phyloP scores from a whole-genome alignment of 2,888 invertebrate genomes.

The Lasioglossum vierecki region DNA sequence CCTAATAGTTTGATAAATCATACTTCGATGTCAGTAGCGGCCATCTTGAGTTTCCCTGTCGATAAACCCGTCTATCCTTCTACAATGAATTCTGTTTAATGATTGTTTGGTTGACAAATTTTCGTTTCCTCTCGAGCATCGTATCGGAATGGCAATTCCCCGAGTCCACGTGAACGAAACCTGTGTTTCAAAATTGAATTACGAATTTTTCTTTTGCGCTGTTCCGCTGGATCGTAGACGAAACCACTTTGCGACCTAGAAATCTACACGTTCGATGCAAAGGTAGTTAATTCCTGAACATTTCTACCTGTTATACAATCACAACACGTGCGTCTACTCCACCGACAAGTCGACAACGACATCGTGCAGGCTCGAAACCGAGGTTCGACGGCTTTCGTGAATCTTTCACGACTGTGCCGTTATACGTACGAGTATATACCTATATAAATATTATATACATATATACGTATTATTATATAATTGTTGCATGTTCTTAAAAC shows the following conservation, averaged over 20 bases:
- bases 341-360: slow-evolving; percentile 73
- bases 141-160: slow-evolving; percentile 20
- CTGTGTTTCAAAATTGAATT: slow-evolving; percentile 2
- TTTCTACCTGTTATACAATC: slow-evolving; percentile 59
- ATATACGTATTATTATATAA: slow-evolving; percentile 31
- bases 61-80: background rate
- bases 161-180: background rate
- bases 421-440: background rate
- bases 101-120: background rate
- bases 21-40: background rate
- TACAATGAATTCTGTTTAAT: background rate
- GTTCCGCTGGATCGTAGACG: slow-evolving; percentile 7
- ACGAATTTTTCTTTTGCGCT: background rate
- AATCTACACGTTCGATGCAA: slow-evolving; percentile 35
- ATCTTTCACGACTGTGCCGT: slow-evolving; percentile 40
- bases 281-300: slow-evolving; percentile 38
- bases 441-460: slow-evolving; percentile 9
- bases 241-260: slow-evolving; percentile 10
- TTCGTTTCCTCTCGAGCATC: background rate
- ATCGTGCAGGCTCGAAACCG: slow-evolving; percentile 37
- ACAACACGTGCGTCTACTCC: slow-evolving; percentile 63
- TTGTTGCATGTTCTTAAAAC: slow-evolving; percentile 64
- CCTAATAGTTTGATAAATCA: slow-evolving; percentile 41
- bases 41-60: slow-evolving; percentile 34
- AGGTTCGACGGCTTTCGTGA: slow-evolving; percentile 36